Conservation (phyloP, 1,140 invertebrate species). For the Euborellia annulipes region DNA sequence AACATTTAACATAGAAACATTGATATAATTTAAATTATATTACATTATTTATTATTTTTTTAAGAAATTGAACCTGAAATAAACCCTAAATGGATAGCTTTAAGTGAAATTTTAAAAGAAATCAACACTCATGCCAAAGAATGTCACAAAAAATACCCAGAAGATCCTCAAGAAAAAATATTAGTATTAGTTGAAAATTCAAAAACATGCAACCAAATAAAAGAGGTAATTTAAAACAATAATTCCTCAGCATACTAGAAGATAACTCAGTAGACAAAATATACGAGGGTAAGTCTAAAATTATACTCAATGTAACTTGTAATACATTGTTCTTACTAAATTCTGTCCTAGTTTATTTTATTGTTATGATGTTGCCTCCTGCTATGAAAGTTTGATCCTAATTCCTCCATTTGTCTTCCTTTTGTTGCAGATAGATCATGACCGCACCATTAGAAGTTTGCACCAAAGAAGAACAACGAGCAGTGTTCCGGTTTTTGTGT, state of each 20-base stretch:
- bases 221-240: conserved; percentile 27
- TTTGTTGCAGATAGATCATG: too few species aligned
- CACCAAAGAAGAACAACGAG: too few species aligned
- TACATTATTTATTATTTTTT: conserved; percentile 5
- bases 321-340: too few species aligned
- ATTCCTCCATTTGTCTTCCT: too few species aligned
- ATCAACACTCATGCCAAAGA: conserved; percentile 36
- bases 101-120: conserved; percentile 66
- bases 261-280: too few species aligned
- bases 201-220: conserved; percentile 65
- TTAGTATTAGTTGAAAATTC: conserved; percentile 72
- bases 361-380: too few species aligned
- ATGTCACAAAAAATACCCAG: conserved; percentile 26
- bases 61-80: conserved; percentile 44
- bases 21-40: background rate
- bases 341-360: too few species aligned
- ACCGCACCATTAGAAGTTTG: too few species aligned
- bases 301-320: too few species aligned
- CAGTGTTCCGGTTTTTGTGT: too few species aligned
- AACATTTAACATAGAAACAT: conserved; percentile 2
- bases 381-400: too few species aligned
- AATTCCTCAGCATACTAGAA: conserved; percentile 13
- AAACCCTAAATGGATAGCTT: conserved; percentile 77
- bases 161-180: conserved; percentile 39
- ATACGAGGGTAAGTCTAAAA: too few species aligned